Evolutionary conservation across 2,113 vertebrate species (phyloP), one percentile per base, ranked within the genome.

Genomic region (Peromyscus polionotus): DNA sequence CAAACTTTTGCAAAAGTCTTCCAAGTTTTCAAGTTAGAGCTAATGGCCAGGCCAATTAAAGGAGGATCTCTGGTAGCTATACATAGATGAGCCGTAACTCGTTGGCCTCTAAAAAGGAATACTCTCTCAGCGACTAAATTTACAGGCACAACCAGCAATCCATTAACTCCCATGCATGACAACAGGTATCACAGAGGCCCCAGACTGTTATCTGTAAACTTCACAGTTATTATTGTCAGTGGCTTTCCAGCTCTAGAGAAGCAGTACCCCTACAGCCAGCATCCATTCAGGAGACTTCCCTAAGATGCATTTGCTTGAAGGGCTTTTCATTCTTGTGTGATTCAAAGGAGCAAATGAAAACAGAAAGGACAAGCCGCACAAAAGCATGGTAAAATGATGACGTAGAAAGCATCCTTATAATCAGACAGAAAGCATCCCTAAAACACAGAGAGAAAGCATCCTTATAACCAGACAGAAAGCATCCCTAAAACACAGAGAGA

Each of bases 231-330:
- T 85, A 31, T 19, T 65, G 26, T 45, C 39, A 20, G 61, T 85
- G 45, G 39, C 14, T 65, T 45, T 28, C 16, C 7, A 20, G 14
- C 61, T 65, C 83, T 85, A 65, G 1, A 79, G 26, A 31, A 65
- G 39, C 26, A 31, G n/a, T 63, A 24, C 13, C 17, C 59, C 26
- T 28, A 9, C 39, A 45, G 86, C 65, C 17, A n/a, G 7, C 22
- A 20, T 13, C 8, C 5, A 7, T 59, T 48, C 57, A 36, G 63
- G 19, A 70, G 26, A 42, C 20, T 57, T 75, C 13, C 1, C 7
- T 5, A 8, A 6, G n/a, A 31, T 3, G n/a, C 2, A 0, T 36
- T 26, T 88, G 54, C 4, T 0, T n/a, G 20, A 39, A 42, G 63
- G 33, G n/a, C 13, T 70, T 68, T 48, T 57, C 76, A 48, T 79